phyloP scores from a whole-genome alignment of 2,888 invertebrate species.

The Himalopsyche anomala region DNA sequence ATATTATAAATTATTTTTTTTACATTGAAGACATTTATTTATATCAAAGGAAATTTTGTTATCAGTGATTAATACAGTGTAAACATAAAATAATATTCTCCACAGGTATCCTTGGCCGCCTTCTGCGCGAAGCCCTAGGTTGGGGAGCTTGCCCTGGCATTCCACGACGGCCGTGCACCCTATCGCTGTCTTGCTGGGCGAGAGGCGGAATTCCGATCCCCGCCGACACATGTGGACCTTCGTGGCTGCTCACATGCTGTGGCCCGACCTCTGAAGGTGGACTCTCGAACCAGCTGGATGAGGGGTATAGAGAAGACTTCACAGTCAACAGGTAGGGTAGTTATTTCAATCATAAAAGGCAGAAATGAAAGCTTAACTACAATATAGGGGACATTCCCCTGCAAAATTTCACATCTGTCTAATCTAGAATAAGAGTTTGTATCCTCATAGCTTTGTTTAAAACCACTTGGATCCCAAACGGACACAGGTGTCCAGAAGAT shows the following conservation, averaged over 20 bases:
- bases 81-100: neutral
- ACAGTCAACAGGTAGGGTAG: slow-evolving; percentile 70
- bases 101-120: slow-evolving; percentile 60
- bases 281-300: slow-evolving; percentile 9
- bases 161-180: slow-evolving; percentile 80
- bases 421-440: no score
- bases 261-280: slow-evolving; percentile 69
- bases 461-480: no score
- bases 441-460: no score
- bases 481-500: no score
- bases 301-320: slow-evolving; percentile 10
- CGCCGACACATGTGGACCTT: slow-evolving; percentile 81
- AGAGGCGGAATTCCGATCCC: slow-evolving; percentile 80
- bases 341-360: neutral
- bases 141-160: slow-evolving; percentile 71
- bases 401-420: no score
- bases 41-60: neutral
- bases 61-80: no score
- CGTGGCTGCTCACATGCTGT: slow-evolving; percentile 86
- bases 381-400: no score
- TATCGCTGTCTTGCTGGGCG: slow-evolving; percentile 86
- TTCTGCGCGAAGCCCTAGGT: slow-evolving; percentile 61
- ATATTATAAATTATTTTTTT: no score
- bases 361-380: no score
- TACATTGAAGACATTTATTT: no score